Evolutionary conservation across 2,888 invertebrate genomes (phyloP).

Genomic region (Julus scandinavius): DNA sequence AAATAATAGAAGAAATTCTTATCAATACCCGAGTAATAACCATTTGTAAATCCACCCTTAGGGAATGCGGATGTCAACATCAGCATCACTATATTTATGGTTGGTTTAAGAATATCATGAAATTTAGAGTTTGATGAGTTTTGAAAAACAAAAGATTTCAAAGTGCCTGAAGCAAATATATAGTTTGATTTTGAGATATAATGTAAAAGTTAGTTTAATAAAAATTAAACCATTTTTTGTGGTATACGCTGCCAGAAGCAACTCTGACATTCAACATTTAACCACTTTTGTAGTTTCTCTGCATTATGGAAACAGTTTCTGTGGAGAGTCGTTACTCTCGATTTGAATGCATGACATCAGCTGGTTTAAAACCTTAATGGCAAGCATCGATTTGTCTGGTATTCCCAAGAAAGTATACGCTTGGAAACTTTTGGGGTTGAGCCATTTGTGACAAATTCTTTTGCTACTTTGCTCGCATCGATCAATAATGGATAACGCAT

Average conservation of each 20-base stretch:
- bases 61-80: neutral
- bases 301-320: no score
- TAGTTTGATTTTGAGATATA: no score
- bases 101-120: neutral
- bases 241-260: no score
- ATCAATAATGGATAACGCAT: neutral
- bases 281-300: no score
- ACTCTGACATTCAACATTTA: no score
- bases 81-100: neutral
- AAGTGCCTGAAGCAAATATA: no score
- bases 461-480: neutral
- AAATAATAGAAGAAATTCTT: no score
- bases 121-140: neutral
- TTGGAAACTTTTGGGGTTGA: neutral
- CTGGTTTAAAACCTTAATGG: neutral
- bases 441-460: neutral
- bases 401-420: neutral
- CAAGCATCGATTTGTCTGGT: neutral
- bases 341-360: neutral
- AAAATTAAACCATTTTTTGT: no score
- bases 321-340: neutral
- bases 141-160: neutral
- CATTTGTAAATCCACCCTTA: neutral
- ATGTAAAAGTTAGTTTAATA: no score
- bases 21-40: neutral